Base-by-base conservation (phyloP, 2,888 invertebrate species). In the Microctonus brassicae region DNA sequence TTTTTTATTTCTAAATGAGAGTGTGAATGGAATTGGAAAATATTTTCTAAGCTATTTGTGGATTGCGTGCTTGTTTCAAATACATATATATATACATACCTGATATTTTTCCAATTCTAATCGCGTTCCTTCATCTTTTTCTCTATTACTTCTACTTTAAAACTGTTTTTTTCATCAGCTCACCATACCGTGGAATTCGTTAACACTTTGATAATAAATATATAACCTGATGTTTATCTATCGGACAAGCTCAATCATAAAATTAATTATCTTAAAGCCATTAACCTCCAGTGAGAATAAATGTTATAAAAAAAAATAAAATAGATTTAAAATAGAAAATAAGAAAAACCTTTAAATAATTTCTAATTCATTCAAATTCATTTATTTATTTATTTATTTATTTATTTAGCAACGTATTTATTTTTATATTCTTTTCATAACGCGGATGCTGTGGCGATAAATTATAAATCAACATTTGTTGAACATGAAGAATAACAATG, bases 251-350 rank as follows among this genome's bases (percentile, higher is more conserved):
- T 68, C 71, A 73, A 75, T 74, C 71, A 65, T 58, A 69, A 68
- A 72, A 73, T 76, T 76, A 74, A 76, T 72, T 74, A 71, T 53
- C 72, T 39, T 10, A 20, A 29, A 60, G 55, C 72, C 68, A 72
- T 73, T 73, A 69, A 36, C 3, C 62, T 13, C 24, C 29, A 10
- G 24, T 10, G 24, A n/a, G 26, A 42, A 62, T 62, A 42, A 62
- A 62, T 29, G n/a, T 29, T 55, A 68, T 47, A 58, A 60, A 39
- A 36, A 55, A 42, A 36, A 69, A 29, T 63, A 55, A 69, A 36
- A 39, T 53, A 17, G 65, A 65, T 65, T 53, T 65, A 34, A 36
- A 11, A 62, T 22, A 22, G 36, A 36, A 36, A 11, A 36, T 36
- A 36, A 7, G 2, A 1, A 36, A 36, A 36, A 36, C 10, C 3